Conservation (phyloP, 1,140 invertebrate genomes). For the Chironomus striatipennis region DNA sequence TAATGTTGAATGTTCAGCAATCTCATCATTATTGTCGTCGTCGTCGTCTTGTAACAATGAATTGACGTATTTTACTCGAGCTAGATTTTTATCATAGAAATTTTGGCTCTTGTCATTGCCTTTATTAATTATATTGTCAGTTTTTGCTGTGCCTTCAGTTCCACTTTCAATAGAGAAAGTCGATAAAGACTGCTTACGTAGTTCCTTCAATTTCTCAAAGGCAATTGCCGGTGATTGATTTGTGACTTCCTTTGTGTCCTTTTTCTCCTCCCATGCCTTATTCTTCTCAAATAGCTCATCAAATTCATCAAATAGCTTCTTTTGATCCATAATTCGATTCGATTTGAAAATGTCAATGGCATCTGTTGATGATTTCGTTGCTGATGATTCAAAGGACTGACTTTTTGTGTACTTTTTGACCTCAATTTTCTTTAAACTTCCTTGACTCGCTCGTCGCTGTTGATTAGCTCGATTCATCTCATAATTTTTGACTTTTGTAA, state of each 20-base stretch:
- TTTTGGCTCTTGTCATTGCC: neutral
- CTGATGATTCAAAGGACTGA: neutral
- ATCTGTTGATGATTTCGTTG: neutral
- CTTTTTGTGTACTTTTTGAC: neutral
- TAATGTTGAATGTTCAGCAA: neutral
- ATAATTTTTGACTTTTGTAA: neutral
- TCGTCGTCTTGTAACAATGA: neutral
- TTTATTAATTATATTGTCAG: neutral
- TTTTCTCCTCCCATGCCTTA: neutral
- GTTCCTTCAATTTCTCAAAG: neutral
- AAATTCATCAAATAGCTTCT: conserved; percentile 4
- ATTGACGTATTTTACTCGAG: neutral
- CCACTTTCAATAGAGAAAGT: neutral
- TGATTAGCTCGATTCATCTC: neutral
- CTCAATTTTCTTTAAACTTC: neutral
- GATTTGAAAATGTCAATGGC: conserved; percentile 3
- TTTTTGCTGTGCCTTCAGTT: neutral
- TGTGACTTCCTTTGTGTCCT: neutral
- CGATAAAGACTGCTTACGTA: neutral
- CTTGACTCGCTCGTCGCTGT: neutral
- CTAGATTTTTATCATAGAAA: neutral
- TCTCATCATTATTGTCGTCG: neutral
- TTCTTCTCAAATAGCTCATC: conserved; percentile 7
- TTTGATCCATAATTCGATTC: neutral
- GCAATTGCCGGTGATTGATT: neutral